These are phyloP conservation scores for Anarrhichthys ocellatus DNA, from an alignment of 2,113 vertebrate genomes.

Conservation along the genomic window DNA sequence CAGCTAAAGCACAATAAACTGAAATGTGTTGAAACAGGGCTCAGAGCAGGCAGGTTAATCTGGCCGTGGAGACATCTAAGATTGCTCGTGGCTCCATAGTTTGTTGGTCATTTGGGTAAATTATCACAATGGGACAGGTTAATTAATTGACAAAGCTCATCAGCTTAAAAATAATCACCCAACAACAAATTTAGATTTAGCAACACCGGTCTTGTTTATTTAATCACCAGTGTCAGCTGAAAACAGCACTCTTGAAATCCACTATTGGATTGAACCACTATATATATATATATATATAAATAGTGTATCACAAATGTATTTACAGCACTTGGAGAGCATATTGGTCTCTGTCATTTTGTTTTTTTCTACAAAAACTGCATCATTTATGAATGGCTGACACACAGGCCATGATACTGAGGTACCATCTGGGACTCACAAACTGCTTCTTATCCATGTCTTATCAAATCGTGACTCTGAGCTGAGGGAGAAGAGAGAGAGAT, in stretches of 20 bases:
- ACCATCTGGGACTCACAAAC: slow-evolving; percentile 59
- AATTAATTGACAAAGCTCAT: background rate
- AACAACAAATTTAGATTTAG: background rate
- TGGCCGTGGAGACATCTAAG: background rate
- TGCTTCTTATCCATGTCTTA: slow-evolving; percentile 46
- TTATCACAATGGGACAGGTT: background rate
- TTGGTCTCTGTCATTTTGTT: background rate
- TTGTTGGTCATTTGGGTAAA: background rate
- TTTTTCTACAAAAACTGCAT: slow-evolving; percentile 24
- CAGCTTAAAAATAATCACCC: background rate
- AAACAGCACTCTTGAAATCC: background rate
- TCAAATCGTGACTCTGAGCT: slow-evolving; percentile 20
- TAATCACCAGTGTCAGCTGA: background rate
- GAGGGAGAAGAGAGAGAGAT: background rate
- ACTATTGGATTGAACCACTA: background rate
- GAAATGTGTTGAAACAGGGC: background rate
- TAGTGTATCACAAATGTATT: background rate
- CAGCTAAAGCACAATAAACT: background rate
- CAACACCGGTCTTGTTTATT: background rate
- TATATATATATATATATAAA: background rate
- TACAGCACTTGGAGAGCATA: background rate
- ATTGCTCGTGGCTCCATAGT: too few relatives aligned
- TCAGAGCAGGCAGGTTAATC: background rate
- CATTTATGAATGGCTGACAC: slow-evolving; percentile 47
- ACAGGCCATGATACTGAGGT: background rate